Base-by-base conservation (phyloP, 2,797 vertebrate genomes). In the Enteromius mattozi region DNA sequence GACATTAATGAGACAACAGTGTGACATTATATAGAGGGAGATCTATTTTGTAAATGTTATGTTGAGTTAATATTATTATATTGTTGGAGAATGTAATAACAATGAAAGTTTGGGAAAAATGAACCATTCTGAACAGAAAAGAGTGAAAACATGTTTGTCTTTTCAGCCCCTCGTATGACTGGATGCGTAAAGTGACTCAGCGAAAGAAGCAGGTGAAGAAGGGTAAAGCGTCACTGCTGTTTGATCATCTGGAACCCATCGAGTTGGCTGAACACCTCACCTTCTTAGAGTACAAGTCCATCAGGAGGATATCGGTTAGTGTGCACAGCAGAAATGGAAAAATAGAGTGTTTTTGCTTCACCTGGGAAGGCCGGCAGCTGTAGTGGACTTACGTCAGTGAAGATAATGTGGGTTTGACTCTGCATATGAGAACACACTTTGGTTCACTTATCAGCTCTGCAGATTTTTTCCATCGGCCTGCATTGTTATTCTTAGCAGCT, bases 121-220 rank as follows among this genome's bases (percentile, higher is more conserved):
- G 16, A 51, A 40, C 9, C 5, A 51, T 66, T 47, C 14, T 66
- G 35, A 70, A 56, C 65, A 27, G 30, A 17, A 70, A 54, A 4
- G 9, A 19, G 14, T 42, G 5, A 35, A 65, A 30, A 21, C 40
- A 7, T 40, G 37, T 77, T 65, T 70, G 35, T 63, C 74, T 59
- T 30, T 27, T 27, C 74, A 99, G 97, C 86, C 97, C 97, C 12
- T 99, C 98, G 5, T 99, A 98, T 16, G 97, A 99, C 92, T 99
- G 98, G 98, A 99, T 99, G 98, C 96, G 98, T 90, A 97, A 96
- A 93, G 92, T 99, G 91, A 99, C 98, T 27, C 97, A 99, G 91
- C 95, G 97, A 88, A 99, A 98, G 91, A 98, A 95, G 90, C 94
- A 95, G 88, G 95, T 93, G n/a, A 99, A 99, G 93, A 99, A 98